Evolutionary conservation across 1,140 invertebrate genomes (phyloP), one percentile per base, ranked within the genome.

Genomic region (Sitodiplosis mosellana): DNA sequence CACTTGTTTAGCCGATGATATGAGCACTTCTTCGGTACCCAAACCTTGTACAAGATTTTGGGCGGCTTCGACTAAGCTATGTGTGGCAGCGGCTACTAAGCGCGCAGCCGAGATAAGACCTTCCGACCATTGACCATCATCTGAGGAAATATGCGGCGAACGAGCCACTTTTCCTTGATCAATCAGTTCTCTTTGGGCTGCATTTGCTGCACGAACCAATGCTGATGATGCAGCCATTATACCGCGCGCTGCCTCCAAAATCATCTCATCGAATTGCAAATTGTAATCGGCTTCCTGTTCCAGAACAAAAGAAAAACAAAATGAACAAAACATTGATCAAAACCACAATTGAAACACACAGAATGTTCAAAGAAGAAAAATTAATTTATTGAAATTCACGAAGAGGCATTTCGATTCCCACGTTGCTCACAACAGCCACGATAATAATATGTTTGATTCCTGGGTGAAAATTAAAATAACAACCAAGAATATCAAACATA

Each of bases 401-500:
- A 38, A 3, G 12, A 34, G 12, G 36, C 5, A 38, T 38, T n/a
- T n/a, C n/a, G n/a, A n/a, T n/a, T n/a, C n/a, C n/a, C n/a, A 38
- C 6, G 41, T 19, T 43, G 41, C n/a, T 5, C 6, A 21, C 48
- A 54, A 58, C 53, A 54, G 61, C 56, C 72, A 69, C 80, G 75
- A 68, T 83, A 81, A 80, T 83, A 88, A 94, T 93, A 96, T 94
- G 91, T 95, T 89, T 92, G 90, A 92, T 88, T 92, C 86, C 87
- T 83, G 90, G 91, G 90, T 88, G 88, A 83, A 75, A 68, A 63
- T 60, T 65, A 66, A 68, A 55, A 59, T 59, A 74, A 91, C 88
- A 93, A 95, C 90, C 91, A 95, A 96, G 90, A 95, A 95, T 95
- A 95, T 94, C 91, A 96, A 96, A 96, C 91, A 96, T 96, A 96